These are phyloP conservation scores for Crenuchus spilurus DNA, from an alignment of 2,797 vertebrate genomes.

Conservation along the genomic window DNA sequence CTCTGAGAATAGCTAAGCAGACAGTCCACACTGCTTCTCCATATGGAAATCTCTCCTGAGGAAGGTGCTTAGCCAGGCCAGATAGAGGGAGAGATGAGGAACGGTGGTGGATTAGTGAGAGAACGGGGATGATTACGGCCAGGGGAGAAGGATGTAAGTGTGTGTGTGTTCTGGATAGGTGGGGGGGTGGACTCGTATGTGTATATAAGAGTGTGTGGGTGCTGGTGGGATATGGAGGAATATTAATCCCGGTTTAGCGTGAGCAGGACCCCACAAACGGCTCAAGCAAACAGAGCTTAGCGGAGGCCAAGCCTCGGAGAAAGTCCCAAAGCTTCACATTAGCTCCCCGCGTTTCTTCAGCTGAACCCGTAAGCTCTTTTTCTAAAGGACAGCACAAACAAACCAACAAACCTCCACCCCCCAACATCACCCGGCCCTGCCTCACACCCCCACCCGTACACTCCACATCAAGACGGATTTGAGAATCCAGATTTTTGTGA, in stretches of 20 bases:
- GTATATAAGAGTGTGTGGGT: constrained; percentile 80
- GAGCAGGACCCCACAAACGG: constrained; percentile 92
- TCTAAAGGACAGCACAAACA: constrained; percentile 97
- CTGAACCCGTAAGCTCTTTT: constrained; percentile 96
- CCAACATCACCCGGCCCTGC: constrained; percentile 66
- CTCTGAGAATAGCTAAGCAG: constrained; percentile 54
- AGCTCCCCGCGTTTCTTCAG: constrained; percentile 93
- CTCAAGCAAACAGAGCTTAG: constrained; percentile 95
- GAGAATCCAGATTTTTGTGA: constrained; percentile 85
- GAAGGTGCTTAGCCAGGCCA: constrained; percentile 93
- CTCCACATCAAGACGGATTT: constrained; percentile 86
- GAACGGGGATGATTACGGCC: constrained; percentile 88
- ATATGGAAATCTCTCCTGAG: constrained; percentile 78
- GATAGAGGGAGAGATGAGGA: constrained; percentile 95
- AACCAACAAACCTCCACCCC: constrained; percentile 82
- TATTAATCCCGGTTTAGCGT: constrained; percentile 98
- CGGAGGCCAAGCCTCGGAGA: constrained; percentile 90
- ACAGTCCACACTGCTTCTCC: constrained; percentile 72
- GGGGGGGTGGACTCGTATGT: constrained; percentile 59
- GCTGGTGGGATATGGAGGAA: constrained; percentile 82
- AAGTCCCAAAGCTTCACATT: constrained; percentile 97
- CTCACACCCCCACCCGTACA: constrained; percentile 54
- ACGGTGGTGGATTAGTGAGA: constrained; percentile 93
- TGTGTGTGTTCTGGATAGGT: constrained; percentile 34
- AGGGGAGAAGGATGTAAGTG: constrained; percentile 36